Percentiles rank a stretch among this genome's conserved stretches.
Conservation (phyloP, 1,140 invertebrate species). For the Gonatopus flavifemur region DNA sequence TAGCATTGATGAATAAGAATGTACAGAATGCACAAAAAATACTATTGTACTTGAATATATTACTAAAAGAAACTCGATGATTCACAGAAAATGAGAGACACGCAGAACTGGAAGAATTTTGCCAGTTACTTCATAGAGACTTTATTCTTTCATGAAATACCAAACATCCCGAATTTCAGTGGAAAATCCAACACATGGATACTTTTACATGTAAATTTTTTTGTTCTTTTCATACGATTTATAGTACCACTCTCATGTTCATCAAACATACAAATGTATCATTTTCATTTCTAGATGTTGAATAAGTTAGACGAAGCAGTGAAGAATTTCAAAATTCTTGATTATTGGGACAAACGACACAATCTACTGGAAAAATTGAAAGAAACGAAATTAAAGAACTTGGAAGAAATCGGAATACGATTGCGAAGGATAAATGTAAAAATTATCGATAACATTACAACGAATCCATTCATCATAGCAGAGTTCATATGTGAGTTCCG, state of each 20-base stretch:
- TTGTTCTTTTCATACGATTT: neutral
- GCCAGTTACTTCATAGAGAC: conserved; percentile 44
- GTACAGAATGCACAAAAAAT: too few species aligned
- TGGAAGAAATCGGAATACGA: conserved; percentile 8
- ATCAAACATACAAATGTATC: neutral
- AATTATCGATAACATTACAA: conserved; percentile 9
- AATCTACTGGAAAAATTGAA: conserved; percentile 31
- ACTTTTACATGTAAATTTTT: neutral
- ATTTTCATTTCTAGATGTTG: conserved; percentile 37
- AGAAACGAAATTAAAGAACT: neutral
- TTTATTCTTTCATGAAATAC: conserved; percentile 25
- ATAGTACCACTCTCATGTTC: neutral
- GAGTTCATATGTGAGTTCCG: conserved; percentile 32
- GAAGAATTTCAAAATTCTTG: neutral
- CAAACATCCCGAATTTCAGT: neutral
- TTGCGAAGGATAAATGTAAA: conserved; percentile 11
- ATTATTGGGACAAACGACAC: conserved; percentile 27
- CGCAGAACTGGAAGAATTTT: conserved; percentile 19
- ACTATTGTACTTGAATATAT: too few species aligned
- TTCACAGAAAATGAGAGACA: conserved; percentile 37
- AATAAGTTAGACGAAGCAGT: conserved; percentile 19
- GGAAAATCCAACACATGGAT: neutral
- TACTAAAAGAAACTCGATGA: neutral
- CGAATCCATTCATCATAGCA: conserved; percentile 19
- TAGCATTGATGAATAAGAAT: too few species aligned